Evolutionary conservation across 2,888 invertebrate species (phyloP).

Genomic region (Morinoia aosen): DNA sequence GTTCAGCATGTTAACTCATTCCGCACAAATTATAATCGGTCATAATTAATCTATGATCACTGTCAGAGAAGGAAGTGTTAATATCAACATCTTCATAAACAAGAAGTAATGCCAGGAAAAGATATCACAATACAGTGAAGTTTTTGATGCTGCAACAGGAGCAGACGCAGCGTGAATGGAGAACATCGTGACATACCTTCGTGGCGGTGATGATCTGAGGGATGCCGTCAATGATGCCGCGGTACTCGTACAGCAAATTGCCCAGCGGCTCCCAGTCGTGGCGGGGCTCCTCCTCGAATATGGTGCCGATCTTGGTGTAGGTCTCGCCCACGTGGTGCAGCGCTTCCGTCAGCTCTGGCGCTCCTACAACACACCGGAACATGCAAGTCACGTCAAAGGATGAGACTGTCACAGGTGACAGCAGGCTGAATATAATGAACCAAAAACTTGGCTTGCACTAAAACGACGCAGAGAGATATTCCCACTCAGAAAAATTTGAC

Average conservation of each 20-base stretch:
- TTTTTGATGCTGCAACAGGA: background rate
- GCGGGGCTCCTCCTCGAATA: slow-evolving; percentile 92
- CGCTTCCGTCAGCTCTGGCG: slow-evolving; percentile 79
- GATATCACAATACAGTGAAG: background rate
- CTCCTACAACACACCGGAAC: slow-evolving; percentile 49
- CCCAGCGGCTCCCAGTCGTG: slow-evolving; percentile 91
- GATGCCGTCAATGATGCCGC: slow-evolving; percentile 89
- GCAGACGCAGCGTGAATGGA: background rate
- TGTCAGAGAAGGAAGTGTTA: no score
- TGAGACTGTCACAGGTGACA: background rate
- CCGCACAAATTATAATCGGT: background rate
- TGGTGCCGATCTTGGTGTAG: slow-evolving; percentile 88
- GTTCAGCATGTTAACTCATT: background rate
- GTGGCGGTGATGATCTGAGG: slow-evolving; percentile 92
- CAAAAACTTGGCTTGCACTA: no score
- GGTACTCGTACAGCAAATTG: slow-evolving; percentile 93
- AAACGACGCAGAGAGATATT: no score
- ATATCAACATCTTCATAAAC: no score
- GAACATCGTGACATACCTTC: slow-evolving; percentile 75
- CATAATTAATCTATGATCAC: background rate
- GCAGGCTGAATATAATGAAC: background rate
- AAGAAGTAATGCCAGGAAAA: background rate
- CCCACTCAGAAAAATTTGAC: no score
- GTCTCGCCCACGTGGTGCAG: slow-evolving; percentile 89
- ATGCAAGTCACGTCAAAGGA: background rate